Conservation (phyloP, 2,113 vertebrate genomes). For the Eulemur rufifrons region DNA sequence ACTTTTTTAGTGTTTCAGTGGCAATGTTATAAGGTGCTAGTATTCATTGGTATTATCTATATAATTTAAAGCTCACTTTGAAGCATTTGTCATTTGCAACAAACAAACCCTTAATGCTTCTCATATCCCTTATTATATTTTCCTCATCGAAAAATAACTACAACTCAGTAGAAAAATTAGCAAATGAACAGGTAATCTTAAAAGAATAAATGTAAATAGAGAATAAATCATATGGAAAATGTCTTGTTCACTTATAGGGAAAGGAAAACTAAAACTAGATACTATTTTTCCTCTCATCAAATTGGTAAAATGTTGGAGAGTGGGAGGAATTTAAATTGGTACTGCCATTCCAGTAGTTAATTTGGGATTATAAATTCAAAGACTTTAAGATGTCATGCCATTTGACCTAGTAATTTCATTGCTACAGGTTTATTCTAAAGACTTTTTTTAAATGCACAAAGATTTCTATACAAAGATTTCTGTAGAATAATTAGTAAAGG, state of each 20-base stretch:
- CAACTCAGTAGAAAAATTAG: constrained; percentile 24
- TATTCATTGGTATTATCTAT: constrained; percentile 81
- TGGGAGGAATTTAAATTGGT: constrained; percentile 25
- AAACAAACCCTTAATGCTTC: constrained; percentile 32
- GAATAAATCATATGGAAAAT: constrained; percentile 31
- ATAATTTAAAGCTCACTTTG: constrained; percentile 82
- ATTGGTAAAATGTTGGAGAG: not conserved
- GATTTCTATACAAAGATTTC: not conserved
- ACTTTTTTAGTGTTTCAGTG: constrained; percentile 85
- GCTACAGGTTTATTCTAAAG: not conserved
- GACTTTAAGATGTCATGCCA: not conserved
- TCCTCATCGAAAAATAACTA: not conserved
- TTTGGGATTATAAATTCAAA: constrained; percentile 47
- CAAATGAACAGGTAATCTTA: constrained; percentile 40
- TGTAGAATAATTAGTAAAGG: not conserved
- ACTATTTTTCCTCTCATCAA: constrained; percentile 34
- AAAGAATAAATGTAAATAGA: constrained; percentile 50
- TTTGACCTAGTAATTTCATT: constrained; percentile 35
- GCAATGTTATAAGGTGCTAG: constrained; percentile 82
- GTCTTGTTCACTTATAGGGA: not conserved
- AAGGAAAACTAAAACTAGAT: constrained; percentile 29
- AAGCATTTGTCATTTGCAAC: constrained; percentile 47
- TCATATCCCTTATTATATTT: not conserved
- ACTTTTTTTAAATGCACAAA: not conserved
- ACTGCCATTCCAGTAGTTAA: not conserved